These are phyloP conservation scores for Cinara cedri DNA, from an alignment of 2,888 invertebrate genomes.

Conservation along the genomic window DNA sequence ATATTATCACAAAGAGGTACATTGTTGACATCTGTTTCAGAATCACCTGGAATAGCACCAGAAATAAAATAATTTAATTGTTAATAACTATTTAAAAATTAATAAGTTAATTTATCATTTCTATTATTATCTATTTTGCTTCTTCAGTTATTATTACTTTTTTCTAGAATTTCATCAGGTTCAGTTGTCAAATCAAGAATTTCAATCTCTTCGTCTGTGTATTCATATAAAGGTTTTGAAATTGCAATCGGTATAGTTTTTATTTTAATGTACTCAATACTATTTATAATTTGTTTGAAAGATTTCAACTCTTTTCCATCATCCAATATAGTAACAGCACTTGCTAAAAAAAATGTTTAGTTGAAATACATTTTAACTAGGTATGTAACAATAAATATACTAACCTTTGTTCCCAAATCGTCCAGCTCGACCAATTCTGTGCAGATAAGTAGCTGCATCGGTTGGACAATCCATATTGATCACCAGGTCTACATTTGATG, in stretches of 20 bases:
- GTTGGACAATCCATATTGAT: conserved; percentile 88
- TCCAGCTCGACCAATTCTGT: conserved; percentile 94
- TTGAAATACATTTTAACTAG: background rate
- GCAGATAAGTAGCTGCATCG: conserved; percentile 84
- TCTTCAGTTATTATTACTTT: background rate
- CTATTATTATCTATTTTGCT: background rate
- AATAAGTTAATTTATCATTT: background rate
- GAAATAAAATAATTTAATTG: background rate
- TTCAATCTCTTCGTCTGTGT: conserved; percentile 43
- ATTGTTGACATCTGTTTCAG: background rate
- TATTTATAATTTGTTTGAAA: conserved; percentile 35
- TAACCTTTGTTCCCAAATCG: conserved; percentile 85
- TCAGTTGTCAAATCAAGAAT: conserved; percentile 27
- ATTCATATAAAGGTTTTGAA: conserved; percentile 41
- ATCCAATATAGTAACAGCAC: conserved; percentile 39
- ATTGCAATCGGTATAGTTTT: conserved; percentile 42
- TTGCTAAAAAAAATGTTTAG: conserved; percentile 13
- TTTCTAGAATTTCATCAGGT: conserved; percentile 4
- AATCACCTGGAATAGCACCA: background rate
- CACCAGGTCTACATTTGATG: conserved; percentile 88
- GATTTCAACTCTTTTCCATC: conserved; percentile 45
- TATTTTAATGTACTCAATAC: conserved; percentile 41
- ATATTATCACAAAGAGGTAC: no score
- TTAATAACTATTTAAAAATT: background rate
- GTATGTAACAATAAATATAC: conserved; percentile 20